These are phyloP conservation scores for Triplophysa siluroides DNA, from an alignment of 2,113 vertebrate genomes.

Conservation along the genomic window DNA sequence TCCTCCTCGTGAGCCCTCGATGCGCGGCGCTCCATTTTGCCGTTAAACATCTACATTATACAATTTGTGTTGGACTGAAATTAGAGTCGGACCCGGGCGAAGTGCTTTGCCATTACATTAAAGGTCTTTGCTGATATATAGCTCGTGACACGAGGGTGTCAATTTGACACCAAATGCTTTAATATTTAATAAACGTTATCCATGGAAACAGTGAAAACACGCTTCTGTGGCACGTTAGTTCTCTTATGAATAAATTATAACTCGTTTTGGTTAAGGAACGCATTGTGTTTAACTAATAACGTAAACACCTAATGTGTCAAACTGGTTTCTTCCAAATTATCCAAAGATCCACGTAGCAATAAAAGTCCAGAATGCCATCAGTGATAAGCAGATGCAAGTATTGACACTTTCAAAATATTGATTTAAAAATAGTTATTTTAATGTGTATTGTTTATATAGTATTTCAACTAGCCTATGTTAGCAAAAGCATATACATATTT, in stretches of 20 bases:
- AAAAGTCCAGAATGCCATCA: too few species aligned
- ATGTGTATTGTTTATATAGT: too few species aligned
- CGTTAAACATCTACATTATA: constrained; percentile 28
- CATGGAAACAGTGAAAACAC: constrained; percentile 52
- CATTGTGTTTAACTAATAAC: constrained; percentile 18
- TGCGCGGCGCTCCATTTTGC: constrained; percentile 70
- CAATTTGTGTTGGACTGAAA: background rate
- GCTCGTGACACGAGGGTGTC: constrained; percentile 34
- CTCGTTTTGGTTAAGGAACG: constrained; percentile 10
- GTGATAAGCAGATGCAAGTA: too few species aligned
- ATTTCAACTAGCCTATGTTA: too few species aligned
- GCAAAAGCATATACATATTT: too few species aligned
- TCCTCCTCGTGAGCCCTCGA: constrained; percentile 37
- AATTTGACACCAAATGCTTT: constrained; percentile 43
- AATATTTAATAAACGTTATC: constrained; percentile 56
- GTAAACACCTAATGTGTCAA: constrained; percentile 2
- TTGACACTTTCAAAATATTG: too few species aligned
- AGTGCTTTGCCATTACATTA: constrained; percentile 7
- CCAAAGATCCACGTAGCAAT: too few species aligned
- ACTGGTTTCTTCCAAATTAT: too few species aligned
- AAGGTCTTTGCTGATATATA: constrained; percentile 38
- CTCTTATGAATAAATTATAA: constrained; percentile 25
- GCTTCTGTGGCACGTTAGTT: background rate
- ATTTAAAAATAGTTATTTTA: too few species aligned
- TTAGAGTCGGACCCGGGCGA: background rate